phyloP scores from a whole-genome alignment of 2,113 vertebrate species.

The Todiramphus saurophagus region DNA sequence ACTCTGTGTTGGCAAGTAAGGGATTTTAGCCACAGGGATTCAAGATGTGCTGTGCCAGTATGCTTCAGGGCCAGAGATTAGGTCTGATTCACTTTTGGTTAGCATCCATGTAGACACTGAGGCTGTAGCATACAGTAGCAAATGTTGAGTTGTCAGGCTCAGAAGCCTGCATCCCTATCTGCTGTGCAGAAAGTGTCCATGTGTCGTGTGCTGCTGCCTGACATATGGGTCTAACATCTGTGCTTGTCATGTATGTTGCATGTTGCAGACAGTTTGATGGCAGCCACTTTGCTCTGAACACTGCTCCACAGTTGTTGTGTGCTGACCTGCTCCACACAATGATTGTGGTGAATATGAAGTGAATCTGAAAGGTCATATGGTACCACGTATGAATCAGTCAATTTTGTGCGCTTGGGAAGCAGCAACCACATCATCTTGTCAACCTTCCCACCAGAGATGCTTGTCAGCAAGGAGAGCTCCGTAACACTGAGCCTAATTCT shows the following conservation, averaged over 20 bases:
- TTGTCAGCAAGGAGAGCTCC: accelerated
- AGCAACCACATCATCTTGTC: not conserved
- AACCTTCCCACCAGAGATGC: not conserved
- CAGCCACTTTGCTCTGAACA: accelerated
- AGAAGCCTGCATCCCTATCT: not conserved
- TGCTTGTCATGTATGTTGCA: not conserved
- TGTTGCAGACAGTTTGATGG: not conserved
- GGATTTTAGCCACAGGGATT: not conserved
- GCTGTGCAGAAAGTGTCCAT: accelerated
- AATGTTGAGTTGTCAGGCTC: accelerated
- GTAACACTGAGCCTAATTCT: accelerated
- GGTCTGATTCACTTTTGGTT: not conserved
- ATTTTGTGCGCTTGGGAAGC: not conserved
- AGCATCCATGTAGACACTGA: not conserved
- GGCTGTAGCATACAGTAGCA: not conserved
- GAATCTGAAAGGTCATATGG: not conserved
- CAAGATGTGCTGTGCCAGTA: not conserved
- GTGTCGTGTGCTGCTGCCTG: not conserved
- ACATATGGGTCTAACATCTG: accelerated
- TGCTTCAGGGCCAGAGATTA: not conserved
- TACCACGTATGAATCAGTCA: accelerated
- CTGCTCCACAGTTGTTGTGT: not conserved
- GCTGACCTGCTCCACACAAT: accelerated
- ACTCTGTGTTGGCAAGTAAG: not conserved
- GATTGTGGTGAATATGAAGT: not conserved